Conservation (phyloP, 2,797 vertebrate species). For the Sebastes alutus region DNA sequence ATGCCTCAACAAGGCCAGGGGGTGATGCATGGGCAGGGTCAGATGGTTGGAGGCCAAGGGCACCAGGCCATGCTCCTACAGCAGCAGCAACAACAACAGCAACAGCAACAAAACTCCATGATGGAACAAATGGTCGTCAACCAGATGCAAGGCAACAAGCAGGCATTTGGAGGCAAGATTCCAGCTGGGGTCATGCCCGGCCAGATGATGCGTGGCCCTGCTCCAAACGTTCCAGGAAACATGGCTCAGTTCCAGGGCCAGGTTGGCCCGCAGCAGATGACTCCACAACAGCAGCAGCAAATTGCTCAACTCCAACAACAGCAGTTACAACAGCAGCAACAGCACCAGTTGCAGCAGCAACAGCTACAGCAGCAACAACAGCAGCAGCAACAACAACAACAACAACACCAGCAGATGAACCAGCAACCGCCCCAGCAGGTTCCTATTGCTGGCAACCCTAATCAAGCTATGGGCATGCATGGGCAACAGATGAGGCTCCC, state of each 20-base stretch:
- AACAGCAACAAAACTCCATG: conserved; percentile 89
- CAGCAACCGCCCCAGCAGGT: conserved; percentile 87
- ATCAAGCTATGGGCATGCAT: conserved; percentile 93
- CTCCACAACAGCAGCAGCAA: conserved; percentile 87
- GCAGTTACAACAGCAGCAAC: conserved; percentile 86
- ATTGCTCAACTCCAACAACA: conserved; percentile 90
- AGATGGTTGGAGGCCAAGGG: conserved; percentile 93
- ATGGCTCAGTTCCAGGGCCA: conserved; percentile 93
- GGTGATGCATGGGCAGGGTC: conserved; percentile 94
- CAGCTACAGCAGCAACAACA: conserved; percentile 82
- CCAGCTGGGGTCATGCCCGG: conserved; percentile 90
- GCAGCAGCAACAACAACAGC: conserved; percentile 83
- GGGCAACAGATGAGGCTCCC: conserved; percentile 91
- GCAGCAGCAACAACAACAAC: conserved; percentile 83
- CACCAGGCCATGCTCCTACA: conserved; percentile 94
- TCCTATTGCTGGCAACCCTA: conserved; percentile 88
- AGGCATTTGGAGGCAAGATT: conserved; percentile 90
- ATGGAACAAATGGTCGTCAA: conserved; percentile 98
- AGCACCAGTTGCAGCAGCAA: conserved; percentile 82
- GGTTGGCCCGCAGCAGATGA: conserved; percentile 86
- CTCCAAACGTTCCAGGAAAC: conserved; percentile 91
- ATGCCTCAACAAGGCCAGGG: conserved; percentile 95
- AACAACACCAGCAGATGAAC: conserved; percentile 83
- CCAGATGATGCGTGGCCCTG: conserved; percentile 95
- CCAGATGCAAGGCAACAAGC: conserved; percentile 96